These are phyloP conservation scores for Rhopilema esculentum DNA, from an alignment of 30 jellyfish, hydroid and myxozoan genomes.

Conservation along the genomic window DNA sequence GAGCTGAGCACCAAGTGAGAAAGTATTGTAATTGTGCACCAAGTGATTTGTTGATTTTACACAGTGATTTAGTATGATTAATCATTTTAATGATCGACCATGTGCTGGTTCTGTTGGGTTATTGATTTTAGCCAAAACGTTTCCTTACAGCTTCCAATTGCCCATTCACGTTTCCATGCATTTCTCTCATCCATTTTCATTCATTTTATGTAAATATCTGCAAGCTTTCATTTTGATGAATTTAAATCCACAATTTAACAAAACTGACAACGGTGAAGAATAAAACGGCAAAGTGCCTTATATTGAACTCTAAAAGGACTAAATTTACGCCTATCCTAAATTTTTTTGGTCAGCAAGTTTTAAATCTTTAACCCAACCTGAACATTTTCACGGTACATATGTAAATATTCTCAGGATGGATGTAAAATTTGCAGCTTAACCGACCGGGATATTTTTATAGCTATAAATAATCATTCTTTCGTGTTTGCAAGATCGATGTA, in stretches of 20 bases:
- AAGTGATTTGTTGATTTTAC: slow-evolving; percentile 3
- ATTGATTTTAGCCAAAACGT: background rate
- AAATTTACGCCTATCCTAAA: too few species aligned
- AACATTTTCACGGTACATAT: background rate
- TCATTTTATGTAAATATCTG: background rate
- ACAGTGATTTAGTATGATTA: background rate
- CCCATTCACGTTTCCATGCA: background rate
- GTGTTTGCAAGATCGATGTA: background rate
- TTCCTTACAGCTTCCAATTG: too few species aligned
- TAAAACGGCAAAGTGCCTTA: too few species aligned
- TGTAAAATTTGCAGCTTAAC: background rate
- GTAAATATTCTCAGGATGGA: background rate
- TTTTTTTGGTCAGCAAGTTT: too few species aligned
- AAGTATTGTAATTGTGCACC: background rate
- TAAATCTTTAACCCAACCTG: background rate
- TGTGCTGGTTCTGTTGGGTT: background rate
- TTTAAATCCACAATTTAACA: too few species aligned
- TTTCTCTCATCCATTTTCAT: background rate
- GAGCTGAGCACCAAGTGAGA: slow-evolving; percentile 8
- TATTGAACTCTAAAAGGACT: too few species aligned
- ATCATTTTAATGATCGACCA: background rate
- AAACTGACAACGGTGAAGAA: too few species aligned
- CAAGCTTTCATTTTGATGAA: background rate
- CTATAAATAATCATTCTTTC: background rate
- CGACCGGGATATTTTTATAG: background rate